A percentile compares a stretch with the other conserved stretches of the same genome.
Conservation (phyloP, 2,888 invertebrate genomes). For the Nipponacmea schrenckii region DNA sequence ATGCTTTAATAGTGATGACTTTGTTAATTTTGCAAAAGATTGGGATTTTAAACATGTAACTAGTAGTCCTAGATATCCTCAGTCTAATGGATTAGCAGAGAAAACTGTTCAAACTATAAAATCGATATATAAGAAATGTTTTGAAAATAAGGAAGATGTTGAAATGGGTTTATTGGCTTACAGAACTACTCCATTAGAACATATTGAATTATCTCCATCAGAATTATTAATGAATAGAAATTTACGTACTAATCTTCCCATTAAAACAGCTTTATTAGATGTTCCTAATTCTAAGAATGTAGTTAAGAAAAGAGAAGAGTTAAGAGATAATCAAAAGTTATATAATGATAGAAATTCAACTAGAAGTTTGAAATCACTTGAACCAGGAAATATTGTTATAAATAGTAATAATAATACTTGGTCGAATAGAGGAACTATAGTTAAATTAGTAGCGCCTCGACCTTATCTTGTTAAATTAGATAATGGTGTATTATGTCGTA, state of each 20-base stretch:
- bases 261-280: not conserved
- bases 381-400: conserved; percentile 20
- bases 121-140: conserved; percentile 25
- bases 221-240: conserved; percentile 26
- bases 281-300: conserved; percentile 18
- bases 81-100: conserved; percentile 40
- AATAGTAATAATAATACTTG: conserved; percentile 14
- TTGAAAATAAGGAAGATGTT: conserved; percentile 11
- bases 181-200: conserved; percentile 26
- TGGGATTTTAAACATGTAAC: conserved; percentile 36
- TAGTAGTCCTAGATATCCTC: conserved; percentile 30
- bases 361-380: conserved; percentile 21
- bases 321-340: conserved; percentile 29
- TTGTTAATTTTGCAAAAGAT: conserved; percentile 25
- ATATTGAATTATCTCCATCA: conserved; percentile 23
- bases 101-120: conserved; percentile 36
- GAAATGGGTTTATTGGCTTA: conserved; percentile 23
- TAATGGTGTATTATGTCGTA: not conserved
- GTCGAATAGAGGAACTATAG: conserved; percentile 24
- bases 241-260: conserved; percentile 16
- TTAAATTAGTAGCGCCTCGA: conserved; percentile 25
- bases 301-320: conserved; percentile 16
- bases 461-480: conserved; percentile 28
- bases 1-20: conserved; percentile 23
- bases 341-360: conserved; percentile 27